phyloP scores from a whole-genome alignment of 2,113 vertebrate species.

The Sapajus apella region DNA sequence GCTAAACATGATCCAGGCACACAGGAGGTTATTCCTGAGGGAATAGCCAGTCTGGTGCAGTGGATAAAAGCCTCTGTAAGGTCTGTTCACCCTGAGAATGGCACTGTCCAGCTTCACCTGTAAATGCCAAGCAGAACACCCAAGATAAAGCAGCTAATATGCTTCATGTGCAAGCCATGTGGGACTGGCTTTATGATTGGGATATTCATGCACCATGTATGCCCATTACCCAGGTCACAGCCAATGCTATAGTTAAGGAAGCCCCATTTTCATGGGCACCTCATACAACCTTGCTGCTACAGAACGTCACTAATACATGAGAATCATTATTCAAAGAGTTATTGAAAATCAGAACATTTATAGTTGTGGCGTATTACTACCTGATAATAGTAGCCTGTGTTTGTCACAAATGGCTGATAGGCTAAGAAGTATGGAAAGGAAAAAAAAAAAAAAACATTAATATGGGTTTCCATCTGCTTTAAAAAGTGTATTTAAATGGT shows the following conservation, averaged over 20 bases:
- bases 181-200: neutral
- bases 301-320: neutral
- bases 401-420: neutral
- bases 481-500: neutral
- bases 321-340: neutral
- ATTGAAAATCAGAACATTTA: neutral
- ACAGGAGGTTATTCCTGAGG: neutral
- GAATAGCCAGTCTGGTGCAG: neutral
- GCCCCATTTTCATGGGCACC: neutral
- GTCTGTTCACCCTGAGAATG: neutral
- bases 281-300: neutral
- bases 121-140: neutral
- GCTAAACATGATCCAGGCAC: neutral
- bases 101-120: neutral
- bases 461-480: neutral
- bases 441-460: neutral
- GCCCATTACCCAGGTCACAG: neutral
- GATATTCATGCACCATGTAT: neutral
- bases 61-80: neutral
- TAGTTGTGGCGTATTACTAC: neutral
- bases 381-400: conserved; percentile 4
- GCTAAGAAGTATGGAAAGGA: neutral
- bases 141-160: neutral
- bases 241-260: neutral
- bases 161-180: neutral